Conservation (phyloP, 2,113 vertebrate species). For the Ctenodactylus gundi region DNA sequence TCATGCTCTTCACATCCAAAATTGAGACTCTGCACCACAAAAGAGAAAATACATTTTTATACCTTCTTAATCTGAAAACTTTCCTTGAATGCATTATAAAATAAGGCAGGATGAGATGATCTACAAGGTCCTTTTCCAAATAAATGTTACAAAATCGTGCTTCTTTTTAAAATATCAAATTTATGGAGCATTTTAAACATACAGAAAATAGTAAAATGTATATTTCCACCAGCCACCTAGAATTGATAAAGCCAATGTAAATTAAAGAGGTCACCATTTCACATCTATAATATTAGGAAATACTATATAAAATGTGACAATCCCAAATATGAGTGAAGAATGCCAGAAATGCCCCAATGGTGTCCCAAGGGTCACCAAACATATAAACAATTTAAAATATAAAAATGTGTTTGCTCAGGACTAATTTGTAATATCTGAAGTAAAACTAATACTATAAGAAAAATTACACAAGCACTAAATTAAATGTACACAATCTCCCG, state of each 20-base stretch:
- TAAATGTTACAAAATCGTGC: neutral
- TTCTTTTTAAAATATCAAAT: neutral
- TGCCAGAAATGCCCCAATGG: neutral
- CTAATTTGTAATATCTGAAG: too few relatives aligned
- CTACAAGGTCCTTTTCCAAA: neutral
- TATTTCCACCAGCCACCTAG: neutral
- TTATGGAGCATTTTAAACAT: neutral
- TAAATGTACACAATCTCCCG: too few relatives aligned
- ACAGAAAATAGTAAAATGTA: neutral
- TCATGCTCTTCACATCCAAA: neutral
- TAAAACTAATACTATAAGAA: too few relatives aligned
- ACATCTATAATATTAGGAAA: neutral
- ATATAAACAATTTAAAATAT: too few relatives aligned
- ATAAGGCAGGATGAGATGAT: neutral
- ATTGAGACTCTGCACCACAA: neutral
- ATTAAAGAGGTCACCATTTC: conserved; percentile 10
- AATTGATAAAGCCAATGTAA: neutral
- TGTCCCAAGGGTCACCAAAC: too few relatives aligned
- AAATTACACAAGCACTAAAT: too few relatives aligned
- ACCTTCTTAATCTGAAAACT: neutral
- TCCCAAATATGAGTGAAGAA: neutral
- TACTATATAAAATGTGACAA: conserved; percentile 23
- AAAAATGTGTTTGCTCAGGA: too few relatives aligned
- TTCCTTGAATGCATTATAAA: neutral
- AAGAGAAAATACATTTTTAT: neutral